Conservation (phyloP, 2,888 invertebrate genomes). For the Stenoptilia bipunctidactyla region DNA sequence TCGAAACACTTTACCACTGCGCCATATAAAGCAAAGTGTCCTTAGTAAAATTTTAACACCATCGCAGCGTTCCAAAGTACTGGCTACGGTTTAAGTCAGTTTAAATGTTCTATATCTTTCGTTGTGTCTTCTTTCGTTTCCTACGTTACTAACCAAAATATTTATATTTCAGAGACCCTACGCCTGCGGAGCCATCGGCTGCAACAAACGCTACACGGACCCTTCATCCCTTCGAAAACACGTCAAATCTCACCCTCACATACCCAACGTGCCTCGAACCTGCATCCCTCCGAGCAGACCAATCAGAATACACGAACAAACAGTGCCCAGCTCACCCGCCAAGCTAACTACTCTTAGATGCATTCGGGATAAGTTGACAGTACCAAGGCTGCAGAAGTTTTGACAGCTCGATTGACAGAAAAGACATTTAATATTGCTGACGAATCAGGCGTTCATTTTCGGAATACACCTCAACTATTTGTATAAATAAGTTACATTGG, state of each 20-base stretch:
- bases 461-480: too few species aligned
- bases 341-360: constrained; percentile 51
- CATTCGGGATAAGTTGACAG: constrained; percentile 54
- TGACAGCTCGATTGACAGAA: constrained; percentile 11
- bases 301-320: constrained; percentile 38
- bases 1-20: too few species aligned
- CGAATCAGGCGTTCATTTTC: too few species aligned
- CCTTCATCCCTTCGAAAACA: constrained; percentile 94
- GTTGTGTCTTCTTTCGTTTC: too few species aligned
- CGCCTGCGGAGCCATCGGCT: constrained; percentile 89
- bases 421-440: too few species aligned
- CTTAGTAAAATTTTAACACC: too few species aligned
- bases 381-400: constrained; percentile 45
- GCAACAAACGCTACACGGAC: constrained; percentile 93
- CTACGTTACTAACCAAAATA: too few species aligned
- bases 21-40: too few species aligned
- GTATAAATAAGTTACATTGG: too few species aligned
- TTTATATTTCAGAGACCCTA: constrained; percentile 85
- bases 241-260: constrained; percentile 83
- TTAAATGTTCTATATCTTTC: too few species aligned
- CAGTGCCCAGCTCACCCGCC: constrained; percentile 56
- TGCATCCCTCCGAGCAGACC: constrained; percentile 45
- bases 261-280: constrained; percentile 44
- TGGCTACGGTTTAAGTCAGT: too few species aligned
- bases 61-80: too few species aligned